Conservation (phyloP, 2,113 vertebrate species). For the Junco hyemalis region DNA sequence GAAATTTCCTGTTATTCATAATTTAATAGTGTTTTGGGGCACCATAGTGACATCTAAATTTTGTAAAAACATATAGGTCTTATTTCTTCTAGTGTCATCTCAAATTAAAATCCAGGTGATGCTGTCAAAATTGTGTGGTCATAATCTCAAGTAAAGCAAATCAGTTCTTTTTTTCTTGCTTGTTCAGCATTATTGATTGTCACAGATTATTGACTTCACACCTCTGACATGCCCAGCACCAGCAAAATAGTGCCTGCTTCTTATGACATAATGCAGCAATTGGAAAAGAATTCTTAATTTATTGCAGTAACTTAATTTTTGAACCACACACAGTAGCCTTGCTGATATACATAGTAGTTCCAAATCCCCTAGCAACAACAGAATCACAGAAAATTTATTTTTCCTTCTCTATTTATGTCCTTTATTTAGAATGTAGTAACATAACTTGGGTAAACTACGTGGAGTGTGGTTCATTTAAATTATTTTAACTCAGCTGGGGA, state of each 20-base stretch:
- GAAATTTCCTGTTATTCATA: neutral
- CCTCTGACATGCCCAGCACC: neutral
- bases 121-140: neutral
- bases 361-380: neutral
- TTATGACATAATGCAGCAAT: rapidly evolving
- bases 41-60: neutral
- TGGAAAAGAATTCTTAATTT: neutral
- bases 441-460: neutral
- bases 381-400: neutral
- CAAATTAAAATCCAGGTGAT: neutral
- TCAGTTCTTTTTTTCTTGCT: neutral
- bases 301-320: neutral
- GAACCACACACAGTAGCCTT: neutral
- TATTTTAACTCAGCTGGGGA: neutral
- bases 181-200: neutral
- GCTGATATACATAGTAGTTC: neutral
- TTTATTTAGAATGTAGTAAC: neutral
- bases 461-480: neutral
- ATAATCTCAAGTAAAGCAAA: neutral
- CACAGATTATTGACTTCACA: neutral
- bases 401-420: neutral
- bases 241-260: neutral
- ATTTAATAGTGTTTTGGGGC: neutral
- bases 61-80: neutral
- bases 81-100: neutral